Conservation (phyloP, 2,797 vertebrate genomes). For the Xenentodon cancila region DNA sequence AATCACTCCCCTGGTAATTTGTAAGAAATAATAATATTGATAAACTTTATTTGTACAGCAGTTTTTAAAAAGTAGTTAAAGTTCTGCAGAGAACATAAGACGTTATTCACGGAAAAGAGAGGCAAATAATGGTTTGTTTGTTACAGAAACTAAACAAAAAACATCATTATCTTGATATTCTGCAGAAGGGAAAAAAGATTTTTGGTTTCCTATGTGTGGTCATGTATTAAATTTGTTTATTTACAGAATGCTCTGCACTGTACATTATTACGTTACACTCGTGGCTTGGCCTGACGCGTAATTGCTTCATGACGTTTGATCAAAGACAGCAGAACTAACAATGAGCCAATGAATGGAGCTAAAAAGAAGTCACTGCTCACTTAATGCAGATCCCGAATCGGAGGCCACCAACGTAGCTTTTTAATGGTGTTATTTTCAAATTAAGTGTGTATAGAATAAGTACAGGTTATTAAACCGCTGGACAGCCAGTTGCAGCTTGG, state of each 20-base stretch:
- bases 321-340: constrained; percentile 41
- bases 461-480: constrained; percentile 59
- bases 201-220: constrained; percentile 27
- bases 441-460: constrained; percentile 63
- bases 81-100: neutral
- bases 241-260: constrained; percentile 5
- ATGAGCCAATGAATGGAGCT: constrained; percentile 35
- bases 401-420: constrained; percentile 63
- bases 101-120: neutral
- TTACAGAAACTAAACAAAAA: constrained; percentile 19
- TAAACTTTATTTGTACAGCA: constrained; percentile 59
- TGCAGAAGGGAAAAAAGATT: neutral
- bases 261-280: constrained; percentile 20
- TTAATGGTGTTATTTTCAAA: constrained; percentile 69
- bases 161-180: constrained; percentile 24
- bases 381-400: constrained; percentile 37
- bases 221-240: constrained; percentile 37
- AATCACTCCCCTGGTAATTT: constrained; percentile 65
- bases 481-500: constrained; percentile 51
- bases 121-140: constrained; percentile 14
- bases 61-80: constrained; percentile 24
- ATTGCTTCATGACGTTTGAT: constrained; percentile 49
- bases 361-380: constrained; percentile 43
- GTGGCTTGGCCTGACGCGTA: constrained; percentile 28
- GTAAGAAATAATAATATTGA: constrained; percentile 45